Conservation (phyloP, 2,797 vertebrate species). For the Erpetoichthys calabaricus region DNA sequence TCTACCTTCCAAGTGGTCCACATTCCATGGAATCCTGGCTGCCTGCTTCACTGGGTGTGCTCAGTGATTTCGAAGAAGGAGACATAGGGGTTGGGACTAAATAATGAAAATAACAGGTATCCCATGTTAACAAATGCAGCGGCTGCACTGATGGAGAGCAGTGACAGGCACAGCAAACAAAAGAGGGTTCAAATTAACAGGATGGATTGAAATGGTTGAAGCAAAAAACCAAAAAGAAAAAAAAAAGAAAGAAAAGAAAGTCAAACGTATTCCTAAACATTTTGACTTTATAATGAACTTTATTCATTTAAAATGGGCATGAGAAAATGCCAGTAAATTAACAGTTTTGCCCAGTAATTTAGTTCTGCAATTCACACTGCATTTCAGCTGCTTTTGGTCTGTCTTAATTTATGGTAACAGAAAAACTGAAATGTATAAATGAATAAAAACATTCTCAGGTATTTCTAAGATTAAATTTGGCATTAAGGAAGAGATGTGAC, state of each 20-base stretch:
- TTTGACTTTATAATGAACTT: slow-evolving; percentile 34
- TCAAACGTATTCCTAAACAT: slow-evolving; percentile 49
- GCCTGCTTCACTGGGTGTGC: slow-evolving; percentile 73
- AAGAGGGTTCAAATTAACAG: slow-evolving; percentile 36
- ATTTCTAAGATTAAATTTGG: no score
- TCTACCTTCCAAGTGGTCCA: slow-evolving; percentile 63
- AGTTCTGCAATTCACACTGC: not conserved
- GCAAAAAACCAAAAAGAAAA: slow-evolving; percentile 21
- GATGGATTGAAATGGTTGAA: slow-evolving; percentile 45
- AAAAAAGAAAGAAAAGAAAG: slow-evolving; percentile 39
- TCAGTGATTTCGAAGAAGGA: slow-evolving; percentile 81
- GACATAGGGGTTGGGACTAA: slow-evolving; percentile 87
- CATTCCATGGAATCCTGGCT: slow-evolving; percentile 75
- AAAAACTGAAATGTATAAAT: no score
- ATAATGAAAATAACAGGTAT: slow-evolving; percentile 81
- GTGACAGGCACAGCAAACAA: slow-evolving; percentile 59
- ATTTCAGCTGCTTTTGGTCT: slow-evolving; percentile 1
- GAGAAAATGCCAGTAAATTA: not conserved
- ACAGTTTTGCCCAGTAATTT: not conserved
- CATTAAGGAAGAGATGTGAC: no score
- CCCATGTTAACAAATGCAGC: slow-evolving; percentile 74
- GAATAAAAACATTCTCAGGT: no score
- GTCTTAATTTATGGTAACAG: not conserved
- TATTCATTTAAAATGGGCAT: slow-evolving; percentile 5
- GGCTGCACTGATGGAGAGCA: slow-evolving; percentile 69